phyloP scores from a whole-genome alignment of 2,113 vertebrate genomes.

The Thalassarche chlororhynchos region DNA sequence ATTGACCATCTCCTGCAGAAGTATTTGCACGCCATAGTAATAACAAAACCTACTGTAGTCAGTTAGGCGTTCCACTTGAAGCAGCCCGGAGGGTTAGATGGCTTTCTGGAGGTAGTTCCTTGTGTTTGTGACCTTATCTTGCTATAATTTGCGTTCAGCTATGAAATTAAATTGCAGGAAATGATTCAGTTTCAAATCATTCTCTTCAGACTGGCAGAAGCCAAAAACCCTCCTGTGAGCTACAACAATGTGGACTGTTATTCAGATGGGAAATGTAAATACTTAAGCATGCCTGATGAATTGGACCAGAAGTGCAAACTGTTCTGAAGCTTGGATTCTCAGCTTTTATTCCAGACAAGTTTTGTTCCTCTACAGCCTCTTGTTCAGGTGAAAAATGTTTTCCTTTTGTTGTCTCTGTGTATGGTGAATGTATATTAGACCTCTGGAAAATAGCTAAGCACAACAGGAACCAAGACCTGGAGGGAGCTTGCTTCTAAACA shows the following conservation, averaged over 20 bases:
- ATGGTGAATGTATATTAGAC: background rate
- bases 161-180: constrained; percentile 76
- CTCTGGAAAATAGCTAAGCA: constrained; percentile 30
- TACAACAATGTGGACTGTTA: constrained; percentile 48
- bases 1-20: constrained; percentile 22
- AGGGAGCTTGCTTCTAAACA: constrained; percentile 49
- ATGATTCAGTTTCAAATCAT: constrained; percentile 72
- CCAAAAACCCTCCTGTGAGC: constrained; percentile 57
- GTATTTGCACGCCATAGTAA: constrained; percentile 30
- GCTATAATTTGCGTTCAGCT: constrained; percentile 62
- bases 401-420: constrained; percentile 30
- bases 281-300: constrained; percentile 30
- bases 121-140: constrained; percentile 66
- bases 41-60: constrained; percentile 35
- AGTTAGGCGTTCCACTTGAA: constrained; percentile 25
- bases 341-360: background rate
- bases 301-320: constrained; percentile 25
- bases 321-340: background rate
- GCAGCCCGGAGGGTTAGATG: constrained; percentile 9
- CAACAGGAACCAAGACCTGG: constrained; percentile 33
- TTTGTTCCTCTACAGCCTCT: constrained; percentile 26
- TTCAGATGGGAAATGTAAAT: constrained; percentile 54
- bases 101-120: constrained; percentile 53
- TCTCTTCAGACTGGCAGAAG: constrained; percentile 66
- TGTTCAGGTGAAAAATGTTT: constrained; percentile 60